These are phyloP conservation scores for Theodoxus fluviatilis DNA, from an alignment of 2,888 invertebrate species.

Conservation along the genomic window DNA sequence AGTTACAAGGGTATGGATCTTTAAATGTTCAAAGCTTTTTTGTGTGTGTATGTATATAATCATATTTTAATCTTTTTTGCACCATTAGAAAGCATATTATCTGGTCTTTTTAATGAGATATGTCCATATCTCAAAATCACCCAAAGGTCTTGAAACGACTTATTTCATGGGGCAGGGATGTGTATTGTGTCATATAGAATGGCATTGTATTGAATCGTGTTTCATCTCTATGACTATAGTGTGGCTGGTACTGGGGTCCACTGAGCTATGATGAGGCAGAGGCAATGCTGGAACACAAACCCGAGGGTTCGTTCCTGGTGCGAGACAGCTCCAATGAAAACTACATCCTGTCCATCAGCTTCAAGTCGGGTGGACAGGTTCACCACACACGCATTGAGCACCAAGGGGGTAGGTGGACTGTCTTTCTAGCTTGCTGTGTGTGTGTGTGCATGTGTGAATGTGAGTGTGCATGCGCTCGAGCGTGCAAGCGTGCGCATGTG, in stretches of 20 bases:
- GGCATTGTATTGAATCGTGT: no score
- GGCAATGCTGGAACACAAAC: conserved; percentile 73
- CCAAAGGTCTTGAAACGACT: no score
- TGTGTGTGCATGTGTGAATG: no score
- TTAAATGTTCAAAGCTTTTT: no score
- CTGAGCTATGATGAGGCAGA: conserved; percentile 77
- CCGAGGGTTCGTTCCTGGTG: conserved; percentile 80
- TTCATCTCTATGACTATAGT: conserved; percentile 41
- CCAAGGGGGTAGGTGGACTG: conserved; percentile 70
- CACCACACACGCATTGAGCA: conserved; percentile 80
- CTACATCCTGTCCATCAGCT: conserved; percentile 77
- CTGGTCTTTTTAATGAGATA: not conserved
- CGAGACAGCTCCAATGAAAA: conserved; percentile 78
- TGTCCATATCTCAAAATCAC: no score
- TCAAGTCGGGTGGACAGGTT: conserved; percentile 74
- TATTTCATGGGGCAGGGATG: no score
- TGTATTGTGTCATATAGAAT: no score
- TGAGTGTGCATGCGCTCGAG: no score
- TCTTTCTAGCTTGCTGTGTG: not conserved
- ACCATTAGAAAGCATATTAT: not conserved
- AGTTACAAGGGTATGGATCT: no score
- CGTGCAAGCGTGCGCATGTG: no score
- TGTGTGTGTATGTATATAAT: no score
- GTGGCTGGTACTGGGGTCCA: conserved; percentile 83
- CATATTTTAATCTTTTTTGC: not conserved